These are phyloP conservation scores for Hyposoter didymator DNA, from an alignment of 2,888 invertebrate species.

Conservation along the genomic window DNA sequence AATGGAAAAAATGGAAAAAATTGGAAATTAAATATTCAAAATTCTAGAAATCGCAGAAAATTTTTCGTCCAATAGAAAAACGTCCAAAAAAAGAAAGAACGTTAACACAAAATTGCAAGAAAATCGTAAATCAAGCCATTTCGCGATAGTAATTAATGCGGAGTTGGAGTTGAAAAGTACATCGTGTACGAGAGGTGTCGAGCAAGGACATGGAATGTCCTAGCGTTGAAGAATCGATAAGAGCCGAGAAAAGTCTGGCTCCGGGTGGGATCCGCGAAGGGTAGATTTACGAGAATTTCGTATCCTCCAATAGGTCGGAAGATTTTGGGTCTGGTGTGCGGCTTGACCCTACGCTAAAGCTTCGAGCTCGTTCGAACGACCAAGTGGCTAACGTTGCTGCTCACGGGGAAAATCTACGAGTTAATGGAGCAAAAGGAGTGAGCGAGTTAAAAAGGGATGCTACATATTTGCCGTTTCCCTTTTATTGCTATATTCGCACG, in stretches of 20 bases:
- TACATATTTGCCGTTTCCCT: background rate
- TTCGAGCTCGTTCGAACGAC: background rate
- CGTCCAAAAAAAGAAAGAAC: too few species aligned
- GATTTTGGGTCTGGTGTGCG: slow-evolving; percentile 23
- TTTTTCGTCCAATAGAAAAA: too few species aligned
- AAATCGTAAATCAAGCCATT: too few species aligned
- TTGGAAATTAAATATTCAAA: too few species aligned
- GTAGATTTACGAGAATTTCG: slow-evolving; percentile 55
- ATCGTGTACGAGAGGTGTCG: slow-evolving; percentile 5
- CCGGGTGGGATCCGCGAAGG: slow-evolving; percentile 33
- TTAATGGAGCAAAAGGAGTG: background rate
- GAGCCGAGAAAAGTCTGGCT: slow-evolving; percentile 36
- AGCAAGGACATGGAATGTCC: slow-evolving; percentile 1
- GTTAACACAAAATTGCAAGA: too few species aligned
- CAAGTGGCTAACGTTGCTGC: slow-evolving; percentile 23
- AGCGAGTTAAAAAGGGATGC: background rate
- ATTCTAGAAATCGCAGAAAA: too few species aligned
- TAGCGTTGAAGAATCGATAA: slow-evolving; percentile 51
- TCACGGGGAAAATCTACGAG: slow-evolving; percentile 17
- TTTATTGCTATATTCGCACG: background rate
- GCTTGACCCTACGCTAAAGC: background rate
- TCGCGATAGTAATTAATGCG: too few species aligned
- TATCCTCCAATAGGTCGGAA: slow-evolving; percentile 51
- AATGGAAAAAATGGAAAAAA: too few species aligned
- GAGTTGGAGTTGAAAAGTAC: background rate